These are phyloP conservation scores for Gallinago paraguaiae DNA, from an alignment of 2,113 vertebrate species.

Conservation along the genomic window DNA sequence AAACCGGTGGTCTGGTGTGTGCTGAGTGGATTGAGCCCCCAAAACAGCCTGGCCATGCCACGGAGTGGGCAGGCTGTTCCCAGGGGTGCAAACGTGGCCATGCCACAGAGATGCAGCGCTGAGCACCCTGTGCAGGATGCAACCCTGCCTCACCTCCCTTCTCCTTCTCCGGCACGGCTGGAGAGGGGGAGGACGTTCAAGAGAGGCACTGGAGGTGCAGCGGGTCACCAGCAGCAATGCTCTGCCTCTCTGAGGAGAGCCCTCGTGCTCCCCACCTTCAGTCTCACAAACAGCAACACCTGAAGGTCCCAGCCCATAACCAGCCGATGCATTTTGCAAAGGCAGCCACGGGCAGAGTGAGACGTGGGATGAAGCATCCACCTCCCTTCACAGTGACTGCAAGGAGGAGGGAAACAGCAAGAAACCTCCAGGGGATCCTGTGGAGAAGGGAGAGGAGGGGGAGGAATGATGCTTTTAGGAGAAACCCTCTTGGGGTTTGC, in stretches of 20 bases:
- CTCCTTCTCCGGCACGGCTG: accelerated
- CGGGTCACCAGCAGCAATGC: neutral
- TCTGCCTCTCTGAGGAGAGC: neutral
- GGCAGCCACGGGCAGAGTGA: neutral
- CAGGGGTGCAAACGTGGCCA: neutral
- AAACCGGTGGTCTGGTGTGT: accelerated
- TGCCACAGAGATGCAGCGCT: accelerated
- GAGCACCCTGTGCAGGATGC: neutral
- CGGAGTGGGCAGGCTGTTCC: neutral
- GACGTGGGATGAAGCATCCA: neutral
- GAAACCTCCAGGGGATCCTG: neutral
- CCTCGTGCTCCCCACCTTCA: neutral
- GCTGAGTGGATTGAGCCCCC: neutral
- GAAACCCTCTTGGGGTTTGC: neutral
- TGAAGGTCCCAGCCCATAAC: neutral
- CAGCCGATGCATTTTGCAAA: neutral
- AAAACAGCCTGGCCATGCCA: accelerated
- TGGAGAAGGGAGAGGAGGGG: neutral
- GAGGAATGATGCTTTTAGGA: neutral
- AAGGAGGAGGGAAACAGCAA: neutral
- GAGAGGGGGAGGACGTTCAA: neutral
- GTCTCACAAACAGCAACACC: neutral
- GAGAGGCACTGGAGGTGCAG: neutral
- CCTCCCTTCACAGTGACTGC: neutral
- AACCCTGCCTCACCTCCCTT: neutral